Base-by-base conservation (phyloP, 2,888 invertebrate species). In the Stenichneumon culpator region DNA sequence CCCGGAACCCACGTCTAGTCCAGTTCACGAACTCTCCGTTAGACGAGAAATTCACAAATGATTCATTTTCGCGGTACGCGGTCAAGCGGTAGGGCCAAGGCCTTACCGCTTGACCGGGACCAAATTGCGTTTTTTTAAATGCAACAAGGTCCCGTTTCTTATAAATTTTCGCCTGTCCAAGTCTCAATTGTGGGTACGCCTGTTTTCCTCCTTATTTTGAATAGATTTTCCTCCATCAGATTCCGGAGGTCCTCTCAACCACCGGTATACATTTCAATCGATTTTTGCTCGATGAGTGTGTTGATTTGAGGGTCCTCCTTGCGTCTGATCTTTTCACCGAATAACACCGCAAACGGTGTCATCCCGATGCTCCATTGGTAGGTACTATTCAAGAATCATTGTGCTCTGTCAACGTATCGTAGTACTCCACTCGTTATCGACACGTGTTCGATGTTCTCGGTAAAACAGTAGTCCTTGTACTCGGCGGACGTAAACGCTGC, bases 391-490 rank as follows among this genome's bases (percentile, higher is more conserved):
- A 83, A 5, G 7, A 6, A 50, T 28, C 36, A 19, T 60, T 83
- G 79, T 11, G 39, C 74, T 2, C 36, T 22, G 11, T 60, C 79
- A 3, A 83, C 79, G n/a, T 79, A 22, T 44, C 83, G 78, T 90
- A 91, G 83, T 16, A 89, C 88, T 54, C 90, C 84, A 16, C 94
- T 93, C 0, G 87, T 87, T 60, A 90, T 93, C 9, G 82, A 63
- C 0, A 90, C 79, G 75, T 86, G 86, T 11, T 86, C 67, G 3
- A 88, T 86, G 3, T 28, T 47, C 11, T 84, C 73, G 0, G 74
- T 57, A 5, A 44, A 16, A 28, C 85, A 86, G 68, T 82, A 86
- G 4, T 67, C 77, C n/a, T 77, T 25, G 28, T 86, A 87, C 3
- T 69, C 74, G 7, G 50, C 39, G 0, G 83, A 87, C 68, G 88